Base-by-base conservation (phyloP, 2,797 vertebrate species). In the Petrocephalus sullivani region DNA sequence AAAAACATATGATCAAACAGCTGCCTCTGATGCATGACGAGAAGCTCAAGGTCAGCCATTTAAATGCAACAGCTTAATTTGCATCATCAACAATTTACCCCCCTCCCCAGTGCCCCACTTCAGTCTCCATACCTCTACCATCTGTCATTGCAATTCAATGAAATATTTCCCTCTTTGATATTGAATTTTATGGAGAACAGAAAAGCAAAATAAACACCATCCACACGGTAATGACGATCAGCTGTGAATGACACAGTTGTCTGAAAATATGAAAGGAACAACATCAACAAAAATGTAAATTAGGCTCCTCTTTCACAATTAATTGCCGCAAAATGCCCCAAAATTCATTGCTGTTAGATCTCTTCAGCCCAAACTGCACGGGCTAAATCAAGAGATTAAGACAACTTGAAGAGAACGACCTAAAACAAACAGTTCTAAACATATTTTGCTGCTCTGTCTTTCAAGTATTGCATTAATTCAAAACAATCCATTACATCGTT, bases 11-110 rank as follows among this genome's bases (percentile, higher is more conserved):
- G 53, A 21, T n/a, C 67, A 57, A 10, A 88, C 19, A 33, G 7
- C 12, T 16, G 51, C 23, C 49, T 85, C 51, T 85, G 51, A 85
- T 14, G 82, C 51, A 28, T 19, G 82, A 54, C 49, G 14, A 28
- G 23, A 85, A 85, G 14, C 49, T 83, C 82, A 85, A 85, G 49
- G 51, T 85, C 49, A 57, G 46, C 51, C 51, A 56, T 85, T 85
- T 21, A 85, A 85, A 51, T 57, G 12, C 21, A 54, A 54, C 53
- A 57, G 82, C 53, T 56, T 28, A 56, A 56, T 85, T 23, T 85
- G 19, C 21, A 54, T 37, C 49, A 28, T 28, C 21, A 84, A 84
- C 46, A 28, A 9, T 82, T 53, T 56, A 53, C 82, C 82, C 14
- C 53, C 46, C 49, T 51, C 46, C 51, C 21, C 51, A 83, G 53